Conservation (phyloP, 1,140 invertebrate species). For the Mylabris phalerata region DNA sequence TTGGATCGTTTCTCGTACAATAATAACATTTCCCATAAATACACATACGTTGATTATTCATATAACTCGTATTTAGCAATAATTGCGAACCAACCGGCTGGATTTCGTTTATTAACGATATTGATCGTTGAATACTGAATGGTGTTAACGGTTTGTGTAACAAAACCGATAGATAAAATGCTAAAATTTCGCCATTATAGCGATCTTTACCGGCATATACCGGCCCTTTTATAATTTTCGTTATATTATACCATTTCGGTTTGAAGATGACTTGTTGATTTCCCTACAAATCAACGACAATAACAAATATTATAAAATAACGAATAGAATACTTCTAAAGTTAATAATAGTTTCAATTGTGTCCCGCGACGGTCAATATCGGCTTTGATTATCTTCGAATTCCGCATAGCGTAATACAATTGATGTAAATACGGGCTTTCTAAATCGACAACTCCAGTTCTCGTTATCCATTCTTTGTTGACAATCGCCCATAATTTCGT, state of each 20-base stretch:
- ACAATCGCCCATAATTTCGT: constrained; percentile 28
- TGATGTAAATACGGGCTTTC: constrained; percentile 49
- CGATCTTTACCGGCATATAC: constrained; percentile 86
- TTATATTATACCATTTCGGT: constrained; percentile 78
- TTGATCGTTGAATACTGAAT: constrained; percentile 66
- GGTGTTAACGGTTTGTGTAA: constrained; percentile 73
- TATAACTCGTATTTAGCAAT: constrained; percentile 54
- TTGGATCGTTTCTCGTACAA: constrained; percentile 71
- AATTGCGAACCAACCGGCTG: constrained; percentile 59
- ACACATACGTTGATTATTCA: constrained; percentile 55
- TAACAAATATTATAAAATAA: constrained; percentile 1
- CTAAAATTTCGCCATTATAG: constrained; percentile 90
- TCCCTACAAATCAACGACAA: constrained; percentile 43
- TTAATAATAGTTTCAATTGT: constrained; percentile 80
- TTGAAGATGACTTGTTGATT: constrained; percentile 81
- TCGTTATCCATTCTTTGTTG: constrained; percentile 5
- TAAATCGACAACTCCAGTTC: constrained; percentile 20
- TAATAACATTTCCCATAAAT: constrained; percentile 87
- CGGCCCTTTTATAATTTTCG: constrained; percentile 66
- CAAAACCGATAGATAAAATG: constrained; percentile 81
- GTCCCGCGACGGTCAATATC: constrained; percentile 76
- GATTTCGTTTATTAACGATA: constrained; percentile 71
- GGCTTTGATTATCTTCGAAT: constrained; percentile 62
- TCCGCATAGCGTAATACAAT: constrained; percentile 62
- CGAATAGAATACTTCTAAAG: constrained; percentile 51